Base-by-base conservation (phyloP, 2,888 invertebrate genomes). In the Xanthia togata region DNA sequence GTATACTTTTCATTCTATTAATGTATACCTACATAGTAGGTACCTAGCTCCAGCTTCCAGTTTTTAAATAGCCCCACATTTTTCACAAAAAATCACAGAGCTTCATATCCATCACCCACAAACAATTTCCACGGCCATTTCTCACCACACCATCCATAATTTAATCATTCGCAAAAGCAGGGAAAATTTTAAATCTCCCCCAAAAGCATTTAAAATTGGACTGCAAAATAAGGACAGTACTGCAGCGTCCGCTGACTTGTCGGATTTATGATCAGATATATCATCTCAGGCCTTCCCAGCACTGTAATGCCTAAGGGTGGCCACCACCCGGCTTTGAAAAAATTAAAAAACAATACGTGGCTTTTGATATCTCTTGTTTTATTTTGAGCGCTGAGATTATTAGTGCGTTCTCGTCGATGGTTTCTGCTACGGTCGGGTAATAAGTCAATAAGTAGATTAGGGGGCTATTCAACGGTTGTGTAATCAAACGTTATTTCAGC, bases 221-320 rank as follows among this genome's bases (percentile, higher is more conserved):
- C 78, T 86, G 84, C 84, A 83, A 87, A 88, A 81, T 85, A 87
- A 84, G 81, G 83, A 79, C 75, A 81, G 73, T 63, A 63, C 72
- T 82, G 85, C 82, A 81, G 65, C 76, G 85, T 87, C 89, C 88
- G 91, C 85, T 89, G 92, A 91, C 90, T 88, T 88, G 83, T 88
- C 91, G 89, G 93, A 95, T 95, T 95, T 95, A 95, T 94, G 92
- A 89, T 90, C 88, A 91, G 91, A 95, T 95, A 94, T 93, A 93
- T 95, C 95, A 95, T 95, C 92, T 90, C 89, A 88, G 92, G 90
- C 90, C 90, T 76, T 72, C 87, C 89, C 87, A 84, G 79, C 81
- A n/a, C 69, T 72, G 69, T 82, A 70, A 70, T 70, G 81, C 81
- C 72, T 81, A 76, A 76, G 70, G 85, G 76, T 23, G 59, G 59